Percentiles rank a stretch among this genome's conserved stretches.
Conservation (phyloP, 2,113 vertebrate species). For the Hipposideros armiger region DNA sequence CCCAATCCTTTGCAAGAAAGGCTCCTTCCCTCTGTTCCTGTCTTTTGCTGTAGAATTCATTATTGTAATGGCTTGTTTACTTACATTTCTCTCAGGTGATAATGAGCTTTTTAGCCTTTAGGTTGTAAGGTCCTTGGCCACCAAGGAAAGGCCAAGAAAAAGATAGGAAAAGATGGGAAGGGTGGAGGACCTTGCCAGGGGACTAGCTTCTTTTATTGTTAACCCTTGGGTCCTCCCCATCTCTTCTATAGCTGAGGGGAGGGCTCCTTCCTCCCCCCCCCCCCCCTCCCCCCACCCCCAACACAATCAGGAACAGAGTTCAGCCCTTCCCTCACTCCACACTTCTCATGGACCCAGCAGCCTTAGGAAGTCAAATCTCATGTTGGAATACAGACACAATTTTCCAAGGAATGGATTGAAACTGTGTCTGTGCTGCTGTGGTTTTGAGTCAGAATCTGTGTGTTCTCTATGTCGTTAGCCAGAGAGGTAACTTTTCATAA, state of each 20-base stretch:
- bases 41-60: not conserved
- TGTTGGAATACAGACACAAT: not conserved
- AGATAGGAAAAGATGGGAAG: not conserved
- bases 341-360: not conserved
- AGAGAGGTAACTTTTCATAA: not conserved
- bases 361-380: not conserved
- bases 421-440: not conserved
- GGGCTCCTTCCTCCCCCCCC: not conserved
- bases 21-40: not conserved
- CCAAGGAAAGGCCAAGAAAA: not conserved
- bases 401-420: not conserved
- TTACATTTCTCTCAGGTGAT: not conserved
- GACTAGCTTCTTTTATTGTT: not conserved
- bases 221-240: not conserved
- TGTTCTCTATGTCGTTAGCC: not conserved
- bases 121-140: not conserved
- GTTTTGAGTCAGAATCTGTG: not conserved
- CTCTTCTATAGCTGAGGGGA: not conserved
- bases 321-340: too few species aligned
- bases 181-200: not conserved
- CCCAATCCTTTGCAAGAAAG: not conserved
- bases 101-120: not conserved
- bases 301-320: not conserved
- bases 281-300: too few species aligned
- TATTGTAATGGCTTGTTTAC: not conserved